These are phyloP conservation scores for Halocaridina rubra DNA, from an alignment of 2,888 invertebrate species.

Conservation along the genomic window DNA sequence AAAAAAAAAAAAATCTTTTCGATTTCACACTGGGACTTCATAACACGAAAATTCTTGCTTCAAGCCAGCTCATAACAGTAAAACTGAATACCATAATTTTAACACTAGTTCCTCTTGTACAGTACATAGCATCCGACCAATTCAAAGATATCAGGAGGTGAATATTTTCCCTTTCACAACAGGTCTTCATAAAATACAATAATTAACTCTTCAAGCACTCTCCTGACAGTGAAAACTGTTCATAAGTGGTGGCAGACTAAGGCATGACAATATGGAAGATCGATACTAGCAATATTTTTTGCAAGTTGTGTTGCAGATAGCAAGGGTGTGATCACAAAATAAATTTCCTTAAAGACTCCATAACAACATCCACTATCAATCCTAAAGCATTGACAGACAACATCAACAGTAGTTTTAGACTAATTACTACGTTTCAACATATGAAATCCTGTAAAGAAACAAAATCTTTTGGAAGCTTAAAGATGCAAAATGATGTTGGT, in stretches of 20 bases:
- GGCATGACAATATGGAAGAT: conserved; percentile 20
- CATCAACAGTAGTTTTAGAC: not conserved
- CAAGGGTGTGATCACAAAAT: conserved; percentile 3
- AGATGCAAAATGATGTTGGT: not conserved
- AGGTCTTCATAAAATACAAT: no score
- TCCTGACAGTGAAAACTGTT: not conserved
- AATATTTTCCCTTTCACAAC: no score
- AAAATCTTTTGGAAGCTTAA: not conserved
- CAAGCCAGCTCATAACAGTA: not conserved
- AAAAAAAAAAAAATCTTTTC: no score
- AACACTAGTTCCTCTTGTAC: not conserved
- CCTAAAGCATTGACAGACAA: not conserved
- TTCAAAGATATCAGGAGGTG: no score
- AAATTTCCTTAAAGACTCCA: not conserved
- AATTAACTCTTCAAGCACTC: no score
- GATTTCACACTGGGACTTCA: not conserved
- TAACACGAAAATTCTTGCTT: not conserved
- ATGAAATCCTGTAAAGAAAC: not conserved
- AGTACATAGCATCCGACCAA: no score
- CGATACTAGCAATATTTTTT: not conserved
- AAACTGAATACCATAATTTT: not conserved
- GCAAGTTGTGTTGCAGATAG: not conserved
- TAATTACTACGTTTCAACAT: not conserved
- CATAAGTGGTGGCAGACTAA: not conserved
- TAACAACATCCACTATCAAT: not conserved